Conservation (phyloP, 1,140 invertebrate species). For the Caenorhabditis latens region DNA sequence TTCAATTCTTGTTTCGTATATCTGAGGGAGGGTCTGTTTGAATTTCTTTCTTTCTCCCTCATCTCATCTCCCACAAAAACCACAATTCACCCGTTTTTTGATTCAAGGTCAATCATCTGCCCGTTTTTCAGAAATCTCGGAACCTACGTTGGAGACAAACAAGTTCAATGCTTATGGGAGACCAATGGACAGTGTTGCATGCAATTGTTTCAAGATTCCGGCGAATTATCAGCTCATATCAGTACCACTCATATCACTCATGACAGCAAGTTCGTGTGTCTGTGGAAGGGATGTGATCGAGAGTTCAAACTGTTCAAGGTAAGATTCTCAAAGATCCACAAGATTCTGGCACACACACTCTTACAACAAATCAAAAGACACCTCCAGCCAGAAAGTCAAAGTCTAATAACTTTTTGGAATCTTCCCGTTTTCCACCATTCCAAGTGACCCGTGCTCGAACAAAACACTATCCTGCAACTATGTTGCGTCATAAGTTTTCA, state of each 20-base stretch:
- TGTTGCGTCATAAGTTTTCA: conserved; percentile 51
- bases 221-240: conserved; percentile 3
- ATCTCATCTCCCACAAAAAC: background rate
- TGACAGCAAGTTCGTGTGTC: conserved; percentile 40
- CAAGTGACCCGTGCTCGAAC: background rate
- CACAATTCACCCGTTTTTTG: background rate
- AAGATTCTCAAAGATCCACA: too few species aligned
- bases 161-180: conserved; percentile 29
- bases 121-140: conserved; percentile 26
- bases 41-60: background rate
- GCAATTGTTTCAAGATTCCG: background rate
- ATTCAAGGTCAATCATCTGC: conserved; percentile 39
- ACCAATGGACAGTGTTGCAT: conserved; percentile 19
- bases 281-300: conserved; percentile 35
- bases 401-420: background rate
- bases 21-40: too few species aligned
- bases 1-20: background rate
- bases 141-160: conserved; percentile 12
- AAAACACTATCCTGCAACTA: background rate
- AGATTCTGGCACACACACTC: background rate
- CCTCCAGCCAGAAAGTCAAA: background rate
- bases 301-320: conserved; percentile 45
- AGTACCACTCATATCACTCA: conserved; percentile 23
- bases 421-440: background rate
- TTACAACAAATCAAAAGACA: too few species aligned